A percentile compares a stretch with the other conserved stretches of the same genome.
Conservation (phyloP, 2,888 invertebrate species). For the Neocrepidodera transversa region DNA sequence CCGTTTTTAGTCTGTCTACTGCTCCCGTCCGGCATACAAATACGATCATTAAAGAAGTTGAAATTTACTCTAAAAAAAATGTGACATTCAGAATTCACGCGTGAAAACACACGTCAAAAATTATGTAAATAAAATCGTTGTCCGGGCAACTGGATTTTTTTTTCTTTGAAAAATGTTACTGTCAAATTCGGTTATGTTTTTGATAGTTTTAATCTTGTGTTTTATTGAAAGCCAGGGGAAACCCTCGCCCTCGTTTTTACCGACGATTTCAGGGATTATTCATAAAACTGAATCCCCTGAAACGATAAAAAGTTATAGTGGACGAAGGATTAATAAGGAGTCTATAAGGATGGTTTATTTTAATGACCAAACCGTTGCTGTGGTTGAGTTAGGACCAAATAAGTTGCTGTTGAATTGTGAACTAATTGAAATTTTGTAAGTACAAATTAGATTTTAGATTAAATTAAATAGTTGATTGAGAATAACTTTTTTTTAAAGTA, state of each 20-base stretch:
- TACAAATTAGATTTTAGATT: too few species aligned
- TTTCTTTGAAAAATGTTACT: slow-evolving; percentile 30
- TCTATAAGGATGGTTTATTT: slow-evolving; percentile 78
- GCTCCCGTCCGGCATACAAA: slow-evolving; percentile 3
- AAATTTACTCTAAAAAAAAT: slow-evolving; percentile 16
- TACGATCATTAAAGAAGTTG: slow-evolving; percentile 2
- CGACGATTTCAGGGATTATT: too few species aligned
- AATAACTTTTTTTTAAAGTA: too few species aligned
- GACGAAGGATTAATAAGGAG: slow-evolving; percentile 69
- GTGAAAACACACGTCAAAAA: slow-evolving; percentile 2
- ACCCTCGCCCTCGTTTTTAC: slow-evolving; percentile 52
- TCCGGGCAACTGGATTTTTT: too few species aligned
- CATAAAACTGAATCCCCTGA: slow-evolving; percentile 13
- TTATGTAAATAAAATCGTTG: slow-evolving; percentile 18
- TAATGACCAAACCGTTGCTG: slow-evolving; percentile 83
- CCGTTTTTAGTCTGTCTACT: slow-evolving; percentile 30
- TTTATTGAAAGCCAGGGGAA: slow-evolving; percentile 51
- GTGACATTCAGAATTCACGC: slow-evolving; percentile 7
- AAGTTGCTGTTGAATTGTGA: slow-evolving; percentile 79
- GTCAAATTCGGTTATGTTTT: slow-evolving; percentile 45
- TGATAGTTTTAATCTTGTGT: slow-evolving; percentile 46
- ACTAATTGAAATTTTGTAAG: slow-evolving; percentile 88
- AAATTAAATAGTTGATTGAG: too few species aligned
- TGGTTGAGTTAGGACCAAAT: slow-evolving; percentile 77
- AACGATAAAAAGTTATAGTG: slow-evolving; percentile 68